Conservation (phyloP, 2,888 invertebrate genomes). For the Oxytorus armatus region DNA sequence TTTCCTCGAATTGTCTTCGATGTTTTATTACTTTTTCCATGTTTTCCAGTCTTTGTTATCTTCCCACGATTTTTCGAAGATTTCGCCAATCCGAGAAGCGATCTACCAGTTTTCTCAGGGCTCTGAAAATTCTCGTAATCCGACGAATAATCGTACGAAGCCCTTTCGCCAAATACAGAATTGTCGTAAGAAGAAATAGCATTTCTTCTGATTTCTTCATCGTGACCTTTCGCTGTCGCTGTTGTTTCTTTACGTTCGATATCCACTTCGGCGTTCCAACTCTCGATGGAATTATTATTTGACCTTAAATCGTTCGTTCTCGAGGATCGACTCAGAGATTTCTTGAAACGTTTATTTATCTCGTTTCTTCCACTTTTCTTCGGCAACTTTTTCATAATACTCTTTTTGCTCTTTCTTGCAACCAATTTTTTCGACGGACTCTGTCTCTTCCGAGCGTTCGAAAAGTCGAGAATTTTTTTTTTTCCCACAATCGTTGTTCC, state of each 20-base stretch:
- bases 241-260: slow-evolving; percentile 32
- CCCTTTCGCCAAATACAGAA: slow-evolving; percentile 17
- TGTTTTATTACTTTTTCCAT: slow-evolving; percentile 29
- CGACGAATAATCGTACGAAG: slow-evolving; percentile 42
- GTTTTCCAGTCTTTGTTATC: slow-evolving; percentile 7
- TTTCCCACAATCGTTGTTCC: background rate
- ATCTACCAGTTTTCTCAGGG: slow-evolving; percentile 44
- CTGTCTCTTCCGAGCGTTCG: slow-evolving; percentile 36
- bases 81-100: slow-evolving; percentile 48
- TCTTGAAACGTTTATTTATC: slow-evolving; percentile 10
- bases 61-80: slow-evolving; percentile 5
- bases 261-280: slow-evolving; percentile 54
- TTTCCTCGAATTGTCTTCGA: background rate
- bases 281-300: slow-evolving; percentile 43
- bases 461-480: slow-evolving; percentile 50
- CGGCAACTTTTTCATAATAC: background rate
- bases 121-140: slow-evolving; percentile 40
- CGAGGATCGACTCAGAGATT: slow-evolving; percentile 15
- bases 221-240: background rate
- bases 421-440: background rate
- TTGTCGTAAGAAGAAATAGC: slow-evolving; percentile 27
- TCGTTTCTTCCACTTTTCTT: background rate
- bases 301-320: slow-evolving; percentile 34
- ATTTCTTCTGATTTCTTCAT: slow-evolving; percentile 36
- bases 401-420: background rate